Conservation (phyloP, 2,888 invertebrate genomes). For the Ophonus ardosiacus region DNA sequence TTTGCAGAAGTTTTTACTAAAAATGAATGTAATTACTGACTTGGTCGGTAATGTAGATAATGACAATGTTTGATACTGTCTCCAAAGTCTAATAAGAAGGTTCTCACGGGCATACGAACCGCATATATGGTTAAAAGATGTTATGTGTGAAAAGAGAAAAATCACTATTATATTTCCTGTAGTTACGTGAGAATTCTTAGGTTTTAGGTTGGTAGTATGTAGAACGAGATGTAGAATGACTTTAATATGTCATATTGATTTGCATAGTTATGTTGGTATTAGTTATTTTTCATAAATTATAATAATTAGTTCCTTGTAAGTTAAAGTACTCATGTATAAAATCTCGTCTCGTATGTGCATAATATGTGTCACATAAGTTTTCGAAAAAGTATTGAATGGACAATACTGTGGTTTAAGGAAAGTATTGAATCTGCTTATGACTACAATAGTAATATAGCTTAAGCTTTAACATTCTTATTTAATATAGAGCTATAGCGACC, state of each 20-base stretch:
- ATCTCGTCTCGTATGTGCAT: no score
- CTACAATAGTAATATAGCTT: no score
- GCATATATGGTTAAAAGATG: not conserved
- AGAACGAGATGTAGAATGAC: not conserved
- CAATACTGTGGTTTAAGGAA: no score
- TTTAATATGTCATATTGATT: not conserved
- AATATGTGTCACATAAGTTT: no score
- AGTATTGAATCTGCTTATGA: no score
- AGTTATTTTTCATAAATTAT: no score
- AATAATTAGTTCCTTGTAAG: no score
- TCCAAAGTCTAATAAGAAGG: conserved; percentile 42
- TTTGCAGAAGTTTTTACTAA: conserved; percentile 31
- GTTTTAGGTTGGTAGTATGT: not conserved
- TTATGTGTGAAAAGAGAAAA: not conserved
- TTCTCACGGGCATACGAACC: conserved; percentile 12
- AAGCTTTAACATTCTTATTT: no score
- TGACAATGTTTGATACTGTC: conserved; percentile 54
- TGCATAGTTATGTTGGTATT: not conserved
- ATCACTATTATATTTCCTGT: not conserved
- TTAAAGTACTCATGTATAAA: no score
- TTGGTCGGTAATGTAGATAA: conserved; percentile 25
- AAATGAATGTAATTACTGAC: conserved; percentile 29
- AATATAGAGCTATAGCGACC: no score
- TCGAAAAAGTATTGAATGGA: no score
- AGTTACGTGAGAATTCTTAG: not conserved